These are phyloP conservation scores for Lycopodina hypogea DNA, from an alignment of 37 sponge, comb jelly and placozoan genomes.

Conservation along the genomic window DNA sequence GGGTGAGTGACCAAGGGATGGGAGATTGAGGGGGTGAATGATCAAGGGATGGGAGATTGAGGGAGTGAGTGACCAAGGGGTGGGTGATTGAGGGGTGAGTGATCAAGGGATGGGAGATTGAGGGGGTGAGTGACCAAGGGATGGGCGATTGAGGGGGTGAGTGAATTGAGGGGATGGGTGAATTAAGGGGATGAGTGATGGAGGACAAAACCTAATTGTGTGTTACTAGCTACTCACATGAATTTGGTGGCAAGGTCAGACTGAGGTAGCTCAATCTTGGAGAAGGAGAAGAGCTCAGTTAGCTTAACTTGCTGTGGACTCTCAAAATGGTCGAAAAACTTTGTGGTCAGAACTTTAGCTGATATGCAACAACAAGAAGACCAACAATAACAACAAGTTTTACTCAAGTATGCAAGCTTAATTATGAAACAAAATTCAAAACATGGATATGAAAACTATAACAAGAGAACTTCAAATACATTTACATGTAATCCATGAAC, in stretches of 20 bases:
- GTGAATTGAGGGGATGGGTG: too few species aligned
- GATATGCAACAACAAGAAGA: background rate
- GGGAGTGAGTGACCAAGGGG: too few species aligned
- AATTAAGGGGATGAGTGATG: too few species aligned
- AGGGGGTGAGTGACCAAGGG: background rate
- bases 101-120: too few species aligned
- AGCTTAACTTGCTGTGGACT: slow-evolving; percentile 22
- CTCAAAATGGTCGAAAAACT: background rate
- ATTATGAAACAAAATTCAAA: too few species aligned
- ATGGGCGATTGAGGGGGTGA: background rate
- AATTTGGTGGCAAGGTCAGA: slow-evolving; percentile 51
- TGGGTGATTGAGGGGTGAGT: too few species aligned
- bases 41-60: too few species aligned
- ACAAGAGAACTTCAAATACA: too few species aligned
- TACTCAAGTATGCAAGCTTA: background rate
- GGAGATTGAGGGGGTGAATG: too few species aligned
- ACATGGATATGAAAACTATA: too few species aligned
- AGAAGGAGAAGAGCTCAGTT: slow-evolving; percentile 30
- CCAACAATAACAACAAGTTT: background rate
- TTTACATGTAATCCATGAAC: too few species aligned
- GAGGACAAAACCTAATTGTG: background rate
- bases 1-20: too few species aligned
- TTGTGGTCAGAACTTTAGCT: slow-evolving; percentile 28
- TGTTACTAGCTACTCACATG: slow-evolving; percentile 24
- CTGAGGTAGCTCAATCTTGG: slow-evolving; percentile 16